A percentile compares a stretch with the other conserved stretches of the same genome.
phyloP scores from a whole-genome alignment of 2,113 vertebrate species.

The Rhipidura dahli region DNA sequence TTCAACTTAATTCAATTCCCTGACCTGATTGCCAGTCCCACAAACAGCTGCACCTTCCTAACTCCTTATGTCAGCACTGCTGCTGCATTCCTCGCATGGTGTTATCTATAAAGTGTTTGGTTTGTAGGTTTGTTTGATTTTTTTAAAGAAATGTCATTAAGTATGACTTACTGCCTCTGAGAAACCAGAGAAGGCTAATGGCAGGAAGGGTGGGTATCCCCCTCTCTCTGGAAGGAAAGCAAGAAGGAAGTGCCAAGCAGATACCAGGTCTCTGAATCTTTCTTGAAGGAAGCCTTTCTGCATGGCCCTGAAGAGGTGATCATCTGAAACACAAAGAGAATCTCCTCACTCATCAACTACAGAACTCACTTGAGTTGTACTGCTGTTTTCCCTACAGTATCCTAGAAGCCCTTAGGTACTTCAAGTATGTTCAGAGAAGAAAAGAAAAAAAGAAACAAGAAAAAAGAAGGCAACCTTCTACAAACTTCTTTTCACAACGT shows the following conservation, averaged over 20 bases:
- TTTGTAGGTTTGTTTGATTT: background rate
- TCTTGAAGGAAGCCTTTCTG: background rate
- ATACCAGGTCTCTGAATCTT: background rate
- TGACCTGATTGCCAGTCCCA: background rate
- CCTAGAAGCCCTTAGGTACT: background rate
- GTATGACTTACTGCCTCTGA: background rate
- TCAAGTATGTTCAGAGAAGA: background rate
- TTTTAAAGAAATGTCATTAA: background rate
- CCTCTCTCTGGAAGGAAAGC: background rate
- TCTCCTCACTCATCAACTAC: background rate
- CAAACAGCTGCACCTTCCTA: background rate
- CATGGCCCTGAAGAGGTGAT: background rate
- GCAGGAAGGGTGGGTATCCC: slow-evolving; percentile 22
- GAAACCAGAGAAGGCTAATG: background rate
- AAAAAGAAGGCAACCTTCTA: background rate
- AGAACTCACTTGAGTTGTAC: background rate
- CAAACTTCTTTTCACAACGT: background rate
- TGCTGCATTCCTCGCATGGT: background rate
- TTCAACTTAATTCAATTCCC: background rate
- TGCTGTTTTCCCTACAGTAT: background rate
- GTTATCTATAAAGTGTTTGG: background rate
- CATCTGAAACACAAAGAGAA: background rate
- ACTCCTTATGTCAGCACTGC: background rate
- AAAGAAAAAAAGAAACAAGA: background rate
- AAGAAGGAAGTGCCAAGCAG: background rate